These are phyloP conservation scores for Crocidura indochinensis DNA, from an alignment of 2,797 vertebrate genomes.

Conservation along the genomic window DNA sequence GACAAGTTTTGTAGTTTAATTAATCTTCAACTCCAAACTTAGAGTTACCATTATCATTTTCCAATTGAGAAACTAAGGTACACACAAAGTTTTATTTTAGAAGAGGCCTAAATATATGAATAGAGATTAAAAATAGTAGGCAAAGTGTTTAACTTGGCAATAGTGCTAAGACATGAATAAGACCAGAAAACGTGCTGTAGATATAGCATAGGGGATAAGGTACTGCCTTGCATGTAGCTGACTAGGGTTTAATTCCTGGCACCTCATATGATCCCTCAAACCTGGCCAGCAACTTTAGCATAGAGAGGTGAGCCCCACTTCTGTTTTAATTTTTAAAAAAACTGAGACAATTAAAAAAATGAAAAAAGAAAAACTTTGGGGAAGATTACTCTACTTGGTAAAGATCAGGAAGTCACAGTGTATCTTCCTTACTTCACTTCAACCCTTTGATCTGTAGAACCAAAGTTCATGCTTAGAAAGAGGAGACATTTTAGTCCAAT, in stretches of 20 bases:
- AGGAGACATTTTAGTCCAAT: not conserved
- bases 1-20: slow-evolving; percentile 37
- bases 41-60: slow-evolving; percentile 53
- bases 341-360: not conserved
- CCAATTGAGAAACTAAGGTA: slow-evolving; percentile 14
- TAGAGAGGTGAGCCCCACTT: too few species aligned
- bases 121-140: not conserved
- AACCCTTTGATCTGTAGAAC: not conserved
- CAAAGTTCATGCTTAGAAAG: not conserved
- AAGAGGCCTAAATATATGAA: not conserved
- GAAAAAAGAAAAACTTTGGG: not conserved
- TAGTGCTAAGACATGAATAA: not conserved
- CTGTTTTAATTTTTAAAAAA: too few species aligned
- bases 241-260: not conserved
- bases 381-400: not conserved
- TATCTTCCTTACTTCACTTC: not conserved
- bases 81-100: slow-evolving; percentile 52
- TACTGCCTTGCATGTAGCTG: not conserved
- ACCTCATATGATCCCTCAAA: not conserved
- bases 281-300: not conserved
- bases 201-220: not conserved
- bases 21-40: slow-evolving; percentile 33
- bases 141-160: not conserved
- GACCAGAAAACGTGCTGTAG: not conserved
- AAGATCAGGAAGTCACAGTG: not conserved